Percentiles rank a stretch among this genome's conserved stretches.
Evolutionary conservation across 2,888 invertebrate species (phyloP).

Genomic region (Euproctis similis): DNA sequence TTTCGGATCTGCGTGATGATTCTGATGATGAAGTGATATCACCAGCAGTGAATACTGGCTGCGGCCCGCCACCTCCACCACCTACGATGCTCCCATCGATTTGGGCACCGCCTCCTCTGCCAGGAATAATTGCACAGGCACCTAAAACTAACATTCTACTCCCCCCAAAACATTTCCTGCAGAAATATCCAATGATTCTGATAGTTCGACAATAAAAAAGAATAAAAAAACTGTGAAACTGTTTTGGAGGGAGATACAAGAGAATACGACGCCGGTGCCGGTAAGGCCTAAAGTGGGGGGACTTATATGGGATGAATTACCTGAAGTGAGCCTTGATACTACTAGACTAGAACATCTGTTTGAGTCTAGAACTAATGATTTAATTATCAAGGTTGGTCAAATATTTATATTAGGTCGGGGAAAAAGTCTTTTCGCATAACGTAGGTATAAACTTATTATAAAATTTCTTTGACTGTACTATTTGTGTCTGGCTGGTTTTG

Average conservation of each 20-base stretch:
- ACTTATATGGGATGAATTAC: constrained; percentile 94
- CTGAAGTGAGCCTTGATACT: constrained; percentile 89
- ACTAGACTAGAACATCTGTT: constrained; percentile 96
- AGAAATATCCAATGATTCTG: constrained; percentile 54
- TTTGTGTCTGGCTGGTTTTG: no score
- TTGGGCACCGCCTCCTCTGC: constrained; percentile 67
- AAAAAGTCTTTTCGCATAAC: no score
- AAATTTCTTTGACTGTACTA: no score
- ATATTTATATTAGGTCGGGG: no score
- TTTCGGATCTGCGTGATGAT: constrained; percentile 91
- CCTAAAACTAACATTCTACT: constrained; percentile 51
- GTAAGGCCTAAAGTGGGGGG: constrained; percentile 77
- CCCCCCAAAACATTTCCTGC: constrained; percentile 46
- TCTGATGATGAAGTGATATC: constrained; percentile 89
- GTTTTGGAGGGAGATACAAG: constrained; percentile 97
- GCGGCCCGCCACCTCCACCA: constrained; percentile 88
- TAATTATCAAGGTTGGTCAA: constrained; percentile 86
- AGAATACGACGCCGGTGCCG: constrained; percentile 76
- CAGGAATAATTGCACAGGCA: constrained; percentile 63
- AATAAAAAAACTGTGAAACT: constrained; percentile 97
- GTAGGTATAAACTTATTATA: no score
- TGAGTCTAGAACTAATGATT: constrained; percentile 96
- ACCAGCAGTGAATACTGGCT: constrained; percentile 79
- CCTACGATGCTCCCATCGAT: constrained; percentile 77
- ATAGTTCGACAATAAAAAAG: constrained; percentile 80